Conservation (phyloP, 2,797 vertebrate genomes). For the Lutjanus argentimaculatus region DNA sequence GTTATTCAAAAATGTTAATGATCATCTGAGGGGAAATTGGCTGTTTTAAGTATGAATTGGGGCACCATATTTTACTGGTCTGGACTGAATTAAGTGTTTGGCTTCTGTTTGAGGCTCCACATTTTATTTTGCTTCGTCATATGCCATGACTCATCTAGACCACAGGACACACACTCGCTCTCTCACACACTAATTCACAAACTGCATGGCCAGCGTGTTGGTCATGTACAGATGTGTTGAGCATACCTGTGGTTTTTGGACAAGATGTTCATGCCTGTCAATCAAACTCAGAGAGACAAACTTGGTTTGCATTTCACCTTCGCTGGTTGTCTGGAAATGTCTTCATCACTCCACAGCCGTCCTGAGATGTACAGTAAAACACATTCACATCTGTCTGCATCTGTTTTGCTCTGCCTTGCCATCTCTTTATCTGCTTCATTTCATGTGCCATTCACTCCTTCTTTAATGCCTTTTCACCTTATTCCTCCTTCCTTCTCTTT, state of each 20-base stretch:
- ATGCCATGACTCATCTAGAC: slow-evolving; percentile 32
- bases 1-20: neutral
- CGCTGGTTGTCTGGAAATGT: slow-evolving; percentile 5
- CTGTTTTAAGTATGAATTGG: neutral
- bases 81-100: too few species aligned
- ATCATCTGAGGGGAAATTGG: neutral
- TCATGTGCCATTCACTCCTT: neutral
- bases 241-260: slow-evolving; percentile 26
- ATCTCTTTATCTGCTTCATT: neutral
- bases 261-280: neutral
- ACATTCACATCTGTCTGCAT: slow-evolving; percentile 12
- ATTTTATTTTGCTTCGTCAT: neutral
- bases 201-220: neutral
- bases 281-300: neutral
- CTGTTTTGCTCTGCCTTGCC: neutral
- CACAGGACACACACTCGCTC: neutral
- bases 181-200: neutral
- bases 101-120: slow-evolving; percentile 11
- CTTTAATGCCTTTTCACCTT: too few species aligned
- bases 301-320: neutral
- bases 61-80: neutral
- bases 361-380: neutral
- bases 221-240: slow-evolving; percentile 19
- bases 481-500: neutral
- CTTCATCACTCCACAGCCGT: slow-evolving; percentile 23